phyloP scores from a whole-genome alignment of 2,113 vertebrate genomes.

The Dolichallabes microphthalmus region DNA sequence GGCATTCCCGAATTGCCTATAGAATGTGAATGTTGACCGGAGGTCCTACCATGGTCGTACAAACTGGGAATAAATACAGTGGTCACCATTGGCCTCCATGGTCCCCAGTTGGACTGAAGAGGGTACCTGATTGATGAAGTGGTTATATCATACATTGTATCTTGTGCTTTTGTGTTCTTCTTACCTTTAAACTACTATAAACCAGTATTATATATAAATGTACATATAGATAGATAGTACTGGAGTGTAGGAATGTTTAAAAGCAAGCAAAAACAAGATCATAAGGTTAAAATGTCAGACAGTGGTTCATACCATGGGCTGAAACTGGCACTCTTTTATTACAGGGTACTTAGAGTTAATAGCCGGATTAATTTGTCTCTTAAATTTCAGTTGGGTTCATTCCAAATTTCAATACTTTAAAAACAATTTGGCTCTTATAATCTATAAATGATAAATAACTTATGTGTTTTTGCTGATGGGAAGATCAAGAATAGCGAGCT shows the following conservation, averaged over 20 bases:
- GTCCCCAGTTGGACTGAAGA: too few relatives aligned
- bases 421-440: not conserved
- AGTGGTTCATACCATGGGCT: not conserved
- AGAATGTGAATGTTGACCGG: too few relatives aligned
- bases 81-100: too few relatives aligned
- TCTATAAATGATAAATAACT: not conserved
- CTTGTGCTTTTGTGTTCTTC: too few relatives aligned
- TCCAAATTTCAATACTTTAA: not conserved
- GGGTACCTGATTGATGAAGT: too few relatives aligned
- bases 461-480: not conserved
- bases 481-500: not conserved
- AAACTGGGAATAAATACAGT: too few relatives aligned
- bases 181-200: too few relatives aligned
- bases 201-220: too few relatives aligned
- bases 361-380: not conserved
- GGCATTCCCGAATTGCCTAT: too few relatives aligned
- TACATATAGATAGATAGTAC: too few relatives aligned
- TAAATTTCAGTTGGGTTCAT: not conserved
- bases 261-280: not conserved
- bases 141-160: too few relatives aligned
- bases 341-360: not conserved
- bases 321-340: not conserved
- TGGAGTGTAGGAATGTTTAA: not conserved
- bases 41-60: too few relatives aligned
- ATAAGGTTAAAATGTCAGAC: not conserved